Evolutionary conservation across 2,888 invertebrate species (phyloP).

Genomic region (Ophraella communa): DNA sequence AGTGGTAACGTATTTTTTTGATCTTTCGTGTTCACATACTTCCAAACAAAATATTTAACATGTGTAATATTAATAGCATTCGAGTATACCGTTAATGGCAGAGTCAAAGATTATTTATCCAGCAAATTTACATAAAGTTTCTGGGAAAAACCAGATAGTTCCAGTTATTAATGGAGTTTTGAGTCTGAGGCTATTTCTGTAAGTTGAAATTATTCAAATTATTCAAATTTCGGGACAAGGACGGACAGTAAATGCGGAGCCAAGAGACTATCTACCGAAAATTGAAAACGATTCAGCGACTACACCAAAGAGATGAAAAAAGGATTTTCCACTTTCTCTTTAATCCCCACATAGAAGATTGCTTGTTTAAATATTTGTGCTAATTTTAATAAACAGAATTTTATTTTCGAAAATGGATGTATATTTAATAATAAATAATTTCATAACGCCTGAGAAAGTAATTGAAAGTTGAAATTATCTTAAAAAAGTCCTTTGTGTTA

Average conservation of each 20-base stretch:
- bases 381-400: no score
- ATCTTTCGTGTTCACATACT: not conserved
- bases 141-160: constrained; percentile 28
- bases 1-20: no score
- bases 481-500: no score
- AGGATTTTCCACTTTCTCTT: no score
- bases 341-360: no score
- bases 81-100: constrained; percentile 28
- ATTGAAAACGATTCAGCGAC: not conserved
- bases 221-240: not conserved
- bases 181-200: constrained; percentile 18
- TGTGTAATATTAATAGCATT: constrained; percentile 31
- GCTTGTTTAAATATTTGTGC: no score
- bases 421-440: no score
- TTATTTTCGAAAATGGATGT: no score
- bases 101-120: constrained; percentile 35
- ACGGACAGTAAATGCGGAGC: not conserved
- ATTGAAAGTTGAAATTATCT: no score
- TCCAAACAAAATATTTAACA: constrained; percentile 19
- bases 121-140: constrained; percentile 34
- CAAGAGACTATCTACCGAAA: not conserved
- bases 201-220: constrained; percentile 30
- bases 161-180: constrained; percentile 28
- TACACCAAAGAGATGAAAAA: no score
- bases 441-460: no score